Evolutionary conservation across 1,140 invertebrate species (phyloP).

Genomic region (Zophobas morio): DNA sequence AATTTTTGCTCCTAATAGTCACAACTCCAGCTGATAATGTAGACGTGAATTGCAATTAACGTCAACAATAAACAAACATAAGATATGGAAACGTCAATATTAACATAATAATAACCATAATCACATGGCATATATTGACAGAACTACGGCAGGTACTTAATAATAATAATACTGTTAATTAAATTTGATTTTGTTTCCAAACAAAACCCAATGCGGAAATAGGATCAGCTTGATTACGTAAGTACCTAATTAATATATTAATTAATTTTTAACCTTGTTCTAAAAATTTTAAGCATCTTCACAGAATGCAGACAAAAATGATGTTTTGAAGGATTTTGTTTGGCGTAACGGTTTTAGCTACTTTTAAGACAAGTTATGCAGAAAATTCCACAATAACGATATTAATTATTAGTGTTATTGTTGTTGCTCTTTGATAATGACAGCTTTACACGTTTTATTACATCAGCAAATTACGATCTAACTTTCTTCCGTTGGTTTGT

Average conservation of each 20-base stretch:
- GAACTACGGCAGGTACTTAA: slow-evolving; percentile 1
- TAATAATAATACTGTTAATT: slow-evolving; percentile 6
- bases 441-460: slow-evolving; percentile 28
- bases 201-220: slow-evolving; percentile 22
- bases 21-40: neutral
- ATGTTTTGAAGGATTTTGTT: neutral
- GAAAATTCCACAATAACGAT: neutral
- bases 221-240: slow-evolving; percentile 23
- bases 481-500: slow-evolving; percentile 27
- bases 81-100: slow-evolving; percentile 11
- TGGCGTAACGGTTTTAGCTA: neutral
- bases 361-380: slow-evolving; percentile 11
- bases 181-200: slow-evolving; percentile 2
- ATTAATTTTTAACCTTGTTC: slow-evolving; percentile 9
- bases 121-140: slow-evolving; percentile 17
- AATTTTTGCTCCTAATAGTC: neutral
- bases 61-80: slow-evolving; percentile 19
- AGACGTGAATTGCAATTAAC: neutral
- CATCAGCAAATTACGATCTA: slow-evolving; percentile 25
- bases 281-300: slow-evolving; percentile 32
- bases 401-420: slow-evolving; percentile 10
- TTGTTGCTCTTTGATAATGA: slow-evolving; percentile 23
- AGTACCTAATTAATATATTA: slow-evolving; percentile 18
- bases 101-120: slow-evolving; percentile 17
- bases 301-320: slow-evolving; percentile 8